phyloP scores from a whole-genome alignment of 2,797 vertebrate species.

The Gymnodraco acuticeps region DNA sequence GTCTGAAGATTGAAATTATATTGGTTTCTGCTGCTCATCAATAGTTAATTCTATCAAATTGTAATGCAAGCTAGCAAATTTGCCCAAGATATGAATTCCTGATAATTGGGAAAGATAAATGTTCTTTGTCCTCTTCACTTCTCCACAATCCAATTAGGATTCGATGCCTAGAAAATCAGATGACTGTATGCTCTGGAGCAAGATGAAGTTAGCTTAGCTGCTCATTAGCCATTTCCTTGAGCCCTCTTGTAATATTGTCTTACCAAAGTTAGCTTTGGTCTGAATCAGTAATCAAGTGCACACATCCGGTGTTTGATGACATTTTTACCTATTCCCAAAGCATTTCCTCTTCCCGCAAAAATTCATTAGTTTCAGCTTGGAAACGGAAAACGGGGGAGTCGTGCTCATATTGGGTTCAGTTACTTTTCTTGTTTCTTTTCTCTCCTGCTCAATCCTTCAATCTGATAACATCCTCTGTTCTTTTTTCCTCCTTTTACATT shows the following conservation, averaged over 20 bases:
- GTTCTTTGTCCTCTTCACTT: conserved; percentile 71
- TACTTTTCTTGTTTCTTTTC: conserved; percentile 53
- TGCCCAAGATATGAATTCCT: conserved; percentile 72
- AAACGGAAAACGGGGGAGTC: conserved; percentile 52
- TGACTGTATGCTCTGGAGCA: conserved; percentile 70
- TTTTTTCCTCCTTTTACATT: conserved; percentile 24
- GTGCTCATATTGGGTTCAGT: conserved; percentile 55
- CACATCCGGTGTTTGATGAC: conserved; percentile 81
- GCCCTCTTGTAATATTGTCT: conserved; percentile 81
- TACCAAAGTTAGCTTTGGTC: conserved; percentile 77
- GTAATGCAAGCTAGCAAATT: conserved; percentile 74
- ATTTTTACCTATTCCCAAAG: conserved; percentile 77
- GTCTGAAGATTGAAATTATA: conserved; percentile 45
- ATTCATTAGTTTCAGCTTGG: conserved; percentile 71
- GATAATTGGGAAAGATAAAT: conserved; percentile 73
- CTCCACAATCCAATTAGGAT: conserved; percentile 79
- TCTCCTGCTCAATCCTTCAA: conserved; percentile 50
- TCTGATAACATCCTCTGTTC: conserved; percentile 59
- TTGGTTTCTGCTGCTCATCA: conserved; percentile 66
- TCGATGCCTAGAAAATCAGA: conserved; percentile 61
- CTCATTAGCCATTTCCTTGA: conserved; percentile 80
- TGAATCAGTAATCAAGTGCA: conserved; percentile 79
- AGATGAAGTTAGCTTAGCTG: conserved; percentile 75
- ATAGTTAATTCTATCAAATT: conserved; percentile 75
- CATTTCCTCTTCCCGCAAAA: conserved; percentile 72